These are phyloP conservation scores for Actinernus sp. DNA, from an alignment of 92 coral and sea anemone species.

Conservation along the genomic window DNA sequence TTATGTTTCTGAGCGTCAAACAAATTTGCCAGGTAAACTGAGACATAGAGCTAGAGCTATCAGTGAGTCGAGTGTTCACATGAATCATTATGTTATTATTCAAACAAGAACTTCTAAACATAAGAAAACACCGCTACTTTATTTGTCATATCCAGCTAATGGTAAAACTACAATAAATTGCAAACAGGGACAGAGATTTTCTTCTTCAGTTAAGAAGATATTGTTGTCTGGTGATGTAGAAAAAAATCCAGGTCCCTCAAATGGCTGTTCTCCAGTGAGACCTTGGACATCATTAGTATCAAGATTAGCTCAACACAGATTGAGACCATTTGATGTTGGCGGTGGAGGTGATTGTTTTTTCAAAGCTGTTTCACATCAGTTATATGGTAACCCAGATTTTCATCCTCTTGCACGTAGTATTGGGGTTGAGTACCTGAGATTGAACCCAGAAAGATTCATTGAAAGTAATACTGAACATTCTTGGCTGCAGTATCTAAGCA, in stretches of 20 bases:
- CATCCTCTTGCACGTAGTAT: slow-evolving; percentile 39
- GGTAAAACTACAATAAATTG: background rate
- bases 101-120: background rate
- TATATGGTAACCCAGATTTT: slow-evolving; percentile 49
- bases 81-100: background rate
- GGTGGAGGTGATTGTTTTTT: slow-evolving; percentile 64
- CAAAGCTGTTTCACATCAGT: slow-evolving; percentile 60
- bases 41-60: no score
- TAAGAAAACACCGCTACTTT: background rate
- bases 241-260: slow-evolving; percentile 55
- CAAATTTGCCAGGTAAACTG: no score
- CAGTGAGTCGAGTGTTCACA: no score
- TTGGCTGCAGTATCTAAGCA: slow-evolving; percentile 47
- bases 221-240: slow-evolving; percentile 50
- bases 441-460: slow-evolving; percentile 65
- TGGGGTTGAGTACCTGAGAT: slow-evolving; percentile 58
- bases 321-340: slow-evolving; percentile 47
- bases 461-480: slow-evolving; percentile 63
- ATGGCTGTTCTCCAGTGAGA: slow-evolving; percentile 2
- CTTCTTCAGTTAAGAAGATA: slow-evolving; percentile 1
- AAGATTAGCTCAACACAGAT: slow-evolving; percentile 37
- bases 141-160: background rate
- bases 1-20: no score
- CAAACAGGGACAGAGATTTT: background rate
- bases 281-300: background rate